These are phyloP conservation scores for Sphaerodactylus townsendi DNA, from an alignment of 2,113 vertebrate species.

Conservation along the genomic window DNA sequence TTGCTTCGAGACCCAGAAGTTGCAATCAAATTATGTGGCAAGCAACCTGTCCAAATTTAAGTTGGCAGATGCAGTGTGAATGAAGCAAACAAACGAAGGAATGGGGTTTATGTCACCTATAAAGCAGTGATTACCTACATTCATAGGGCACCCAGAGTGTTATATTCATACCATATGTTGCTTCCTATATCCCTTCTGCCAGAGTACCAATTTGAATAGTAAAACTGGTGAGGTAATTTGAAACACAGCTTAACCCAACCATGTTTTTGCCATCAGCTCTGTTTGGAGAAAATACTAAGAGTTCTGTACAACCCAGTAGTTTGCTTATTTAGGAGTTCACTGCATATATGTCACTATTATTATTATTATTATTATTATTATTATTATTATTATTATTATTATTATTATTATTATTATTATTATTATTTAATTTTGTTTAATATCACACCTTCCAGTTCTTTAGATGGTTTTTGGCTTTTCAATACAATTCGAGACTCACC, in stretches of 20 bases:
- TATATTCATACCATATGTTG: conserved; percentile 1
- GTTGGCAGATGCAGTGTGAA: background rate
- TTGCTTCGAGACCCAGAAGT: background rate
- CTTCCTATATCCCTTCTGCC: background rate
- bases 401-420: background rate
- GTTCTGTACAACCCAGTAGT: background rate
- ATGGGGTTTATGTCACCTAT: conserved; percentile 10
- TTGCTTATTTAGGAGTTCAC: background rate
- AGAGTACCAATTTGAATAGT: background rate
- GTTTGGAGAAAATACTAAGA: background rate
- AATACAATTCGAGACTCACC: too few species aligned
- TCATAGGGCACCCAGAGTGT: background rate
- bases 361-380: background rate
- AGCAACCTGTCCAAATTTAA: background rate
- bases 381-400: background rate
- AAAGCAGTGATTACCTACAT: background rate
- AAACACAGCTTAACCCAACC: background rate
- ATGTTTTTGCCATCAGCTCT: background rate
- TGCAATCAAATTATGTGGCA: background rate
- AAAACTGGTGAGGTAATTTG: background rate
- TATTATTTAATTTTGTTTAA: too few species aligned
- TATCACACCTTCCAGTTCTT: too few species aligned
- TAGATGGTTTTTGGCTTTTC: too few species aligned
- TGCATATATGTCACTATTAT: background rate
- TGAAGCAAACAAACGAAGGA: background rate